These are phyloP conservation scores for Lymantria dispar DNA, from an alignment of 2,888 invertebrate species.

Conservation along the genomic window DNA sequence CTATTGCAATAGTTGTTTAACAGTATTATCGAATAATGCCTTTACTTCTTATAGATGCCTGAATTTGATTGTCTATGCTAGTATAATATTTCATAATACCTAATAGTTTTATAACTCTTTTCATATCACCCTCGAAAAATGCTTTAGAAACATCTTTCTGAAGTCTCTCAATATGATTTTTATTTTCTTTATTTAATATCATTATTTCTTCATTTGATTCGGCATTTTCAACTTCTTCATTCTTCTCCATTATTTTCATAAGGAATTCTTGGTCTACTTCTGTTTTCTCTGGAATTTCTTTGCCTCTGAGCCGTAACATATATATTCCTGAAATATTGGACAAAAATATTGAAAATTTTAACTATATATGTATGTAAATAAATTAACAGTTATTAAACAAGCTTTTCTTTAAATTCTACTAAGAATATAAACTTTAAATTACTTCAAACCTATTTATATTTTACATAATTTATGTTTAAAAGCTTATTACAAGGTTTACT, in stretches of 20 bases:
- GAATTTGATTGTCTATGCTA: constrained; percentile 90
- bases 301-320: constrained; percentile 86
- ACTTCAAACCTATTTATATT: too few species aligned
- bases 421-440: too few species aligned
- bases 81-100: constrained; percentile 92
- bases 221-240: constrained; percentile 91
- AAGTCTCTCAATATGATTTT: constrained; percentile 74
- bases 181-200: constrained; percentile 82
- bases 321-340: constrained; percentile 84
- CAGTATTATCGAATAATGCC: constrained; percentile 74
- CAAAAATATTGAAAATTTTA: too few species aligned
- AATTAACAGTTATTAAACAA: too few species aligned
- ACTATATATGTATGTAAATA: too few species aligned
- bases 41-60: constrained; percentile 81
- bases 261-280: constrained; percentile 87
- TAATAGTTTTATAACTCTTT: constrained; percentile 85
- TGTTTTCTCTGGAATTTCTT: constrained; percentile 85
- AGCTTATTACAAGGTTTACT: too few species aligned
- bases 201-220: constrained; percentile 81
- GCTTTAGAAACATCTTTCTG: constrained; percentile 82
- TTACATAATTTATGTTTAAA: too few species aligned
- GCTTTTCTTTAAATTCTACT: too few species aligned
- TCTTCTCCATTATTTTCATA: constrained; percentile 93
- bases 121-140: constrained; percentile 85
- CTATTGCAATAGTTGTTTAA: too few species aligned